phyloP scores from a whole-genome alignment of 92 coral and sea anemone species.

The Plumapathes pennacea region DNA sequence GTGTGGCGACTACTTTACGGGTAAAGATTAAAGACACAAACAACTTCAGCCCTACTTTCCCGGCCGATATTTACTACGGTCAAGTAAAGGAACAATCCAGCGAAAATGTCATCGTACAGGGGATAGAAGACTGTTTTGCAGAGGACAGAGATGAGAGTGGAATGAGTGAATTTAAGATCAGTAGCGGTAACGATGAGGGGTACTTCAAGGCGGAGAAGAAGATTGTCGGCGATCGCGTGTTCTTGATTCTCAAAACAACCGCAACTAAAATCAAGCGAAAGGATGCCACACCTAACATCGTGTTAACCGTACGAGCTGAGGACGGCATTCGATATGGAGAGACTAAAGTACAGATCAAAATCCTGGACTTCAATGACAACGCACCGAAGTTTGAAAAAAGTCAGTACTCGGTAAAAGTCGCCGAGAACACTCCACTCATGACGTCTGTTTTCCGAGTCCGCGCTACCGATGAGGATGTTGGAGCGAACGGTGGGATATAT shows the following conservation, averaged over 20 bases:
- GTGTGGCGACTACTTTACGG: conserved; percentile 54
- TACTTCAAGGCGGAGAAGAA: conserved; percentile 47
- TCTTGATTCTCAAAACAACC: conserved; percentile 63
- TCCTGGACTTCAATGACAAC: conserved; percentile 62
- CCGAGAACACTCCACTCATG: conserved; percentile 50
- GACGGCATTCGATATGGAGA: conserved; percentile 50
- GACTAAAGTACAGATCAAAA: conserved; percentile 37
- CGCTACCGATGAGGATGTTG: conserved; percentile 68
- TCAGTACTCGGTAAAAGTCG: conserved; percentile 35
- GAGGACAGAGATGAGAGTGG: conserved; percentile 70
- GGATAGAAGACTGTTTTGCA: conserved; percentile 69
- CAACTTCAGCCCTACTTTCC: conserved; percentile 70
- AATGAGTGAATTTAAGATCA: conserved; percentile 35
- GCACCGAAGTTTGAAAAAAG: conserved; percentile 37
- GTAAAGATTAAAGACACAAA: conserved; percentile 67
- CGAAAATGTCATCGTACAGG: conserved; percentile 44
- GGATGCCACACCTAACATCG: conserved; percentile 47
- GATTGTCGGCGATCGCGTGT: conserved; percentile 30
- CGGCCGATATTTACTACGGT: conserved; percentile 56
- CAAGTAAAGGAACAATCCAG: conserved; percentile 55
- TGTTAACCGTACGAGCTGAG: conserved; percentile 57
- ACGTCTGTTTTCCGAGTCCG: conserved; percentile 55
- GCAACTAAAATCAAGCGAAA: conserved; percentile 36
- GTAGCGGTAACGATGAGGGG: conserved; percentile 68
- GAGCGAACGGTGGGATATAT: conserved; percentile 71